Base-by-base conservation (phyloP, 1,140 invertebrate species). In the Piezodorus guildinii region DNA sequence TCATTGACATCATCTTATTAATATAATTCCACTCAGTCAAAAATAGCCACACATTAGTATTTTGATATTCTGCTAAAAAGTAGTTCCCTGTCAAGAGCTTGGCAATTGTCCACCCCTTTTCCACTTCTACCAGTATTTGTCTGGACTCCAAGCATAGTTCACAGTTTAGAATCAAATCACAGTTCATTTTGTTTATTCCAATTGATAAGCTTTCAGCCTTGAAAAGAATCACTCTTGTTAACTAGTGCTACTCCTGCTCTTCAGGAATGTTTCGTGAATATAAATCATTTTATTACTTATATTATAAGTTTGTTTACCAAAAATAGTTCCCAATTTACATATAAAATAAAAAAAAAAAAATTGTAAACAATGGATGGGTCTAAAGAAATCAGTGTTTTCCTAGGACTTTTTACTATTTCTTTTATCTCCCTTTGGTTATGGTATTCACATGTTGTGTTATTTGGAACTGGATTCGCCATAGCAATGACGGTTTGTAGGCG, bases 61-160 rank as follows among this genome's bases (percentile, higher is more conserved):
- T 56, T 56, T 23, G 23, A 56, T 56, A 56, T 56, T 56, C 52
- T 56, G 52, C 52, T 56, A 56, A 56, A 56, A 56, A 56, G 52
- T 56, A 56, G 52, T 56, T 56, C 52, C 34, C 52, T 56, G 52
- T 56, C 23, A 23, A 15, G 52, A 39, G 17, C 17, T 56, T 56
- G 52, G 52, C 52, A 56, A 27, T 56, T 56, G 52, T 56, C 52
- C 52, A 56, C 52, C 17, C 23, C 17, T 56, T 23, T 25, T 25
- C 52, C 23, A 56, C 52, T 23, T 56, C 52, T 23, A 21, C 23
- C 23, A 56, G 52, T 56, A 23, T 25, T 23, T 23, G 52, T 56
- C 52, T 56, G 52, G 52, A 56, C 46, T 19, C 52, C 23, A 19
- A 56, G 21, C 19, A 56, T 10, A 23, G 52, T 25, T 56, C 52